Conservation (phyloP, 2,113 vertebrate genomes). For the Arvicanthis niloticus region DNA sequence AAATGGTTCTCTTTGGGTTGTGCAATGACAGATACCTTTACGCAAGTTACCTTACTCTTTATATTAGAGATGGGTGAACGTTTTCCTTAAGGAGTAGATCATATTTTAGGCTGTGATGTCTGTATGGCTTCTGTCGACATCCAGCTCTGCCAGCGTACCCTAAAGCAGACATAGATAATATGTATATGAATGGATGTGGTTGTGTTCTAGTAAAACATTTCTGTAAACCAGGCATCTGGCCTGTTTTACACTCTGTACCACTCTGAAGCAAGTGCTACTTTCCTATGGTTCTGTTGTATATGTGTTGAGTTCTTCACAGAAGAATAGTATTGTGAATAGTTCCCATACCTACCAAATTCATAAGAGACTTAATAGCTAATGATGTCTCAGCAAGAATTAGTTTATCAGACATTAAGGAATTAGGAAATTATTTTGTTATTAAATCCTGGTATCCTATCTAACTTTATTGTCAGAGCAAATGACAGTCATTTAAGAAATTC, state of each 20-base stretch:
- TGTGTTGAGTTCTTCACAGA: constrained; percentile 24
- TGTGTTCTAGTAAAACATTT: constrained; percentile 11
- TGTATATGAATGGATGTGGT: background rate
- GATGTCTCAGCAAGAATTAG: constrained; percentile 28
- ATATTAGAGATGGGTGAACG: background rate
- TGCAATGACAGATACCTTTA: constrained; percentile 11
- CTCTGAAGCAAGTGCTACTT: constrained; percentile 31
- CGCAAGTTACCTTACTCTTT: background rate
- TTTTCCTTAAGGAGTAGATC: constrained; percentile 28
- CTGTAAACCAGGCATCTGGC: background rate
- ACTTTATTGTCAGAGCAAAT: constrained; percentile 32
- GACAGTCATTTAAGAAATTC: constrained; percentile 17
- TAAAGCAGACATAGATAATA: constrained; percentile 23
- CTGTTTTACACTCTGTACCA: constrained; percentile 18
- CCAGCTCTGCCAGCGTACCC: background rate
- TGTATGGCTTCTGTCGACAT: background rate
- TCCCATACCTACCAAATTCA: constrained; percentile 25
- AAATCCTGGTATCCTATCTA: constrained; percentile 58
- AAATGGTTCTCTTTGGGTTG: background rate
- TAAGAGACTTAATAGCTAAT: constrained; percentile 40
- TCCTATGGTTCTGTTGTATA: constrained; percentile 4
- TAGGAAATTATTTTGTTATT: constrained; percentile 38
- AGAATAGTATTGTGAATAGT: constrained; percentile 50
- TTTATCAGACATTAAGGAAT: constrained; percentile 15
- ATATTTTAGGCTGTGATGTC: constrained; percentile 1